Base-by-base conservation (phyloP, 2,797 vertebrate species). In the Xenopus petersii region DNA sequence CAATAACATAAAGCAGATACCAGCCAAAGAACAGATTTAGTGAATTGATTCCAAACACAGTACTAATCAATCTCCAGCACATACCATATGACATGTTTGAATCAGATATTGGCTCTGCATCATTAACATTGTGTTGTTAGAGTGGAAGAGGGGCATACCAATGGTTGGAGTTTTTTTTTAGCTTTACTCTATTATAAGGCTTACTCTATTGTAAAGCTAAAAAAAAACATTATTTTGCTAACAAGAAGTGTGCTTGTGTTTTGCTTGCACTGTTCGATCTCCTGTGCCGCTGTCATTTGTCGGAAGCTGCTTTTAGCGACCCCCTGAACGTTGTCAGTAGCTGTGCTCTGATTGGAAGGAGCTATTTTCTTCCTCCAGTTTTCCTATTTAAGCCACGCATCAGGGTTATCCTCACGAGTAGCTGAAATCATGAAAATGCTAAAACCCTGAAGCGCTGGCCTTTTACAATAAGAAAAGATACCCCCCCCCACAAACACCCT, bases 351-450 rank as follows among this genome's bases (percentile, higher is more conserved):
- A 78, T 78, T 78, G 70, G 75, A 69, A 73, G 70, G 59, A 70
- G 64, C 8, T 17, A 58, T 73, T 70, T 75, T 71, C 58, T 70
- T 42, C 26, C 70, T 58, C 64, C 66, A 42, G 15, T 72, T 72
- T 70, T 73, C 46, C 75, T 69, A 69, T 73, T 78, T 73, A 78
- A 73, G 75, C 59, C 30, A 36, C 68, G 71, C 51, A 78, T 69
- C 69, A 60, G 65, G 71, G 70, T 73, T 77, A 72, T 54, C 75
- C 70, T 55, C 58, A 69, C 42, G 69, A 64, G 65, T 64, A 59
- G 70, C 75, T 78, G 71, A 64, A 78, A 73, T 56, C 75, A 78
- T 78, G 75, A 73, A 73, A 73, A 78, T 60, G 70, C 71, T 73
- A 51, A 15, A 64, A 65, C 69, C 71, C 71, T 73, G 70, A 73